Base-by-base conservation (phyloP, 2,797 vertebrate genomes). In the Diglossa cyanea region DNA sequence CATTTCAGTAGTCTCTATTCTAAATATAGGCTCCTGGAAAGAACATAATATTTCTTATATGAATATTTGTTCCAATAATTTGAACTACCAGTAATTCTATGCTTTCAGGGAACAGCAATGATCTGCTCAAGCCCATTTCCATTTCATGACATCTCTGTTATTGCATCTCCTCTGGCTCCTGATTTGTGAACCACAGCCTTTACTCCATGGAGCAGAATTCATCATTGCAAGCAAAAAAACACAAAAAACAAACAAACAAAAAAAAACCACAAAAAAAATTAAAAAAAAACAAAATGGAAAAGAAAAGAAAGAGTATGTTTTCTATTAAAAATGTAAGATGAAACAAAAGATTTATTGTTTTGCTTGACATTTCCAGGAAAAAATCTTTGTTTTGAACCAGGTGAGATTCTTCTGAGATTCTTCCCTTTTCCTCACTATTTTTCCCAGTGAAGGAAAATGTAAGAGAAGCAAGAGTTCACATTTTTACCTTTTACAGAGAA, bases 51-150 rank as follows among this genome's bases (percentile, higher is more conserved):
- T 70, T 95, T 90, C 28, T 90, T 44, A 51, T 24, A 51, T 21
- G 18, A 85, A 54, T 80, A 82, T 66, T 74, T 94, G 13, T 80
- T 74, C n/a, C 60, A 87, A 66, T 66, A 88, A 70, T 55, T 83
- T 16, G 23, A 93, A 77, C 65, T 39, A 62, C 21, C 60, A 85
- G 28, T 76, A 86, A 55, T 60, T 76, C 37, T 80, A 1, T 48
- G 15, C 31, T 93, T 93, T 93, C 82, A 75, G 39, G 60, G 76
- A 93, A 60, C 16, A 77, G 14, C 39, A 81, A 28, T 37, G 25
- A 26, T 71, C 17, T 70, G 28, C 25, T 61, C 17, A 24, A 94
- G 24, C 25, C 55, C 2, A 4, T 81, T 92, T 82, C 44, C 39
- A n/a, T 91, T 87, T 79, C 20, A 12, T 0, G 0, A 15, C 8